Evolutionary conservation across 2,888 invertebrate species (phyloP).

Genomic region (Drosophila incognita): DNA sequence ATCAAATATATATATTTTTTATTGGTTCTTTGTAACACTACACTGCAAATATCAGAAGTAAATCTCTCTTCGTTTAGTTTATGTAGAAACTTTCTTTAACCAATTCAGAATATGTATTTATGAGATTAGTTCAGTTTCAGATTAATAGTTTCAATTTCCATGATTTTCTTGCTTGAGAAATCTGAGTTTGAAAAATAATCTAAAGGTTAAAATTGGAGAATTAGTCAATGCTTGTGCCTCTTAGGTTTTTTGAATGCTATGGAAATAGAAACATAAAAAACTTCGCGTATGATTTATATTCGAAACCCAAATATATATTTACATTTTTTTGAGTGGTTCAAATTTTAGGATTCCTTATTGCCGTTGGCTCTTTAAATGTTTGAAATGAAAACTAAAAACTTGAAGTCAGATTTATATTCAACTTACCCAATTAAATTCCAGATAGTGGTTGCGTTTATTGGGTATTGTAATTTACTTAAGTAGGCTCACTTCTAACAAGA

Average conservation of each 20-base stretch:
- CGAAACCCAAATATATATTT: neutral
- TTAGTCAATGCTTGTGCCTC: neutral
- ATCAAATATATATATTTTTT: neutral
- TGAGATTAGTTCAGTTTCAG: neutral
- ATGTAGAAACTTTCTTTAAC: neutral
- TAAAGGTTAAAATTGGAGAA: neutral
- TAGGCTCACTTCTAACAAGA: neutral
- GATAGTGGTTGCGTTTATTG: no score
- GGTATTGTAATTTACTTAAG: neutral
- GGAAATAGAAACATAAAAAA: neutral
- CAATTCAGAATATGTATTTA: neutral
- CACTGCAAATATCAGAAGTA: neutral
- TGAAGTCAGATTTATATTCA: neutral
- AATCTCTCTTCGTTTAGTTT: neutral
- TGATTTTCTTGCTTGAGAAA: neutral
- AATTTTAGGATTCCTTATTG: neutral
- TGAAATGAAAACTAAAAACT: neutral
- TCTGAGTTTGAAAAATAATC: neutral
- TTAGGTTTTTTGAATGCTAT: neutral
- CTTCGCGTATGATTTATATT: neutral
- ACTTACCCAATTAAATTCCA: no score
- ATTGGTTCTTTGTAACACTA: neutral
- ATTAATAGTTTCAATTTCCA: no score
- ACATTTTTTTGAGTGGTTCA: no score
- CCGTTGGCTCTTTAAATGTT: neutral